Evolutionary conservation across 2,888 invertebrate species (phyloP), one percentile per base, ranked within the genome.

Genomic region (Phyllotreta striolata): DNA sequence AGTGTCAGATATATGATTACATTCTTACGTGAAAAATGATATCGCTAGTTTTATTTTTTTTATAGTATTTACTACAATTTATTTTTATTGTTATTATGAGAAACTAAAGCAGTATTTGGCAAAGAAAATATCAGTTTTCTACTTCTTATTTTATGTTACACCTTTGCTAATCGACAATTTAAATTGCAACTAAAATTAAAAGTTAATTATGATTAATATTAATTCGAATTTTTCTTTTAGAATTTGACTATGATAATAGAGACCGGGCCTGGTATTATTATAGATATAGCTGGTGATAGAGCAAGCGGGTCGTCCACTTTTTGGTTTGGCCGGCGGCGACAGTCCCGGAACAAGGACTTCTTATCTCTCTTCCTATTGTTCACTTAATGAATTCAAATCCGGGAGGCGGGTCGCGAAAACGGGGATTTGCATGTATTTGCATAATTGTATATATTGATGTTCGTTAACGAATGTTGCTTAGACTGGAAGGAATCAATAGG

Each of bases 401-500:
- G 73, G 75, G 74, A 77, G 78, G 78, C 78, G 78, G 78, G 75
- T 76, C 75, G 76, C 75, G 78, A 80, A 79, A 79, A 78, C 78
- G 80, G 74, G 77, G 78, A 79, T 80, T 80, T 80, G 80, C 80
- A 81, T 80, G 73, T 71, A 80, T 81, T 81, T 81, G 79, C 81
- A 81, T 81, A 81, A 81, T 81, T 81, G 80, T 80, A 79, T 80
- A 80, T 80, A 81, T 80, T 81, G 80, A 80, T 80, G 81, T 81
- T 80, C 81, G 79, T 81, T 81, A 80, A 79, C 79, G 80, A 80
- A 80, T 78, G 76, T 76, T 74, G 75, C 76, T 76, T 73, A 68
- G 71, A 54, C 34, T 47, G 49, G 54, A 44, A 54, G 49, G 46
- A 47, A 61, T 62, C 58, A 52, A 65, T 65, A 58, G 38, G 14